phyloP scores from a whole-genome alignment of 2,797 vertebrate species.

The Sarcophilus harrisii region DNA sequence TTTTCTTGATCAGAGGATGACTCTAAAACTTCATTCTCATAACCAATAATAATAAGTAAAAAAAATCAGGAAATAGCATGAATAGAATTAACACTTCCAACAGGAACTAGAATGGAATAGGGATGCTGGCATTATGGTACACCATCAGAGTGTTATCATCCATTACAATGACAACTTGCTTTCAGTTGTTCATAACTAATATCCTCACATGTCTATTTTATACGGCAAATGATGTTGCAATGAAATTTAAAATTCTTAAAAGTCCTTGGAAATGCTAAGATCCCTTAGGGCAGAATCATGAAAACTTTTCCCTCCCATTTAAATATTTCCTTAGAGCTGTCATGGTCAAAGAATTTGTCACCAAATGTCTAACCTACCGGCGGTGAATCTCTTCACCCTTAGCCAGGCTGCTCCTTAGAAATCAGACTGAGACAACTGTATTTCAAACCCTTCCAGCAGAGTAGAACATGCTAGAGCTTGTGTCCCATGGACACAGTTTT shows the following conservation, averaged over 20 bases:
- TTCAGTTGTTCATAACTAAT: constrained; percentile 10
- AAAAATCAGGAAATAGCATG: constrained; percentile 67
- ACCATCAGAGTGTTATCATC: constrained; percentile 7
- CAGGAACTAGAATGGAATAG: constrained; percentile 63
- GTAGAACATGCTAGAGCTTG: neutral
- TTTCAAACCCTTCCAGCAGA: neutral
- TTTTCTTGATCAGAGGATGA: constrained; percentile 67
- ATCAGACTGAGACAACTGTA: neutral
- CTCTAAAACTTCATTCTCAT: constrained; percentile 75
- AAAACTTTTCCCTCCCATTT: neutral
- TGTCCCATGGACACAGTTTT: neutral
- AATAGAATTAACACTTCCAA: constrained; percentile 70
- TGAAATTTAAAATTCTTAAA: constrained; percentile 13
- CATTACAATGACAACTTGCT: constrained; percentile 11
- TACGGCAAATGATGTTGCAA: rapidly evolving
- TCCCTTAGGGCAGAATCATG: constrained; percentile 4
- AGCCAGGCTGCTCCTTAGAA: neutral
- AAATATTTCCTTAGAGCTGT: neutral
- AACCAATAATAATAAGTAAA: constrained; percentile 6
- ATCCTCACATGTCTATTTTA: constrained; percentile 30
- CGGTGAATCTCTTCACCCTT: neutral
- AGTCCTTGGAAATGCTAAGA: neutral
- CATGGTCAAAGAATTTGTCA: neutral
- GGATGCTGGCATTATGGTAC: constrained; percentile 47
- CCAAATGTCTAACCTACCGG: neutral